phyloP scores from a whole-genome alignment of 1,140 invertebrate genomes.

The Zophobas morio region DNA sequence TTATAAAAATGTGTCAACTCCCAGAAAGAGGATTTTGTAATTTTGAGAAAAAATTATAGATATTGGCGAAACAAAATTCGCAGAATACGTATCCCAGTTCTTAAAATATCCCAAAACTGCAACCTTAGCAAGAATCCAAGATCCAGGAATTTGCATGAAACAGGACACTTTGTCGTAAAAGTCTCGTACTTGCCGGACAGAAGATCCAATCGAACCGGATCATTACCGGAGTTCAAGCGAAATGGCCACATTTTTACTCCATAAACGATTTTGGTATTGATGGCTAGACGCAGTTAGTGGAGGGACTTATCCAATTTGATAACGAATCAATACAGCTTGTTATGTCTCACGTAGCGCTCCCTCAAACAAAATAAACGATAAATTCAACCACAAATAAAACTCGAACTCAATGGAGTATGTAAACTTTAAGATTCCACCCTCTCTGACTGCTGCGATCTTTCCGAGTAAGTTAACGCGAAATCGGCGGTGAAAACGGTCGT shows the following conservation, averaged over 20 bases:
- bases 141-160: no score
- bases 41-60: no score
- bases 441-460: conserved; percentile 45
- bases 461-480: conserved; percentile 47
- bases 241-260: conserved; percentile 2
- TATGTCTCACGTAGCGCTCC: conserved; percentile 41
- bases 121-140: no score
- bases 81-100: no score
- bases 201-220: neutral
- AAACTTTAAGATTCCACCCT: conserved; percentile 50
- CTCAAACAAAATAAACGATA: conserved; percentile 35
- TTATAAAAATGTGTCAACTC: neutral
- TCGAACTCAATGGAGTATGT: conserved; percentile 47
- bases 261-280: conserved; percentile 21
- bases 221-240: neutral
- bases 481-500: conserved; percentile 49
- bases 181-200: no score
- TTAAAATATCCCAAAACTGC: no score
- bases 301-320: conserved; percentile 22
- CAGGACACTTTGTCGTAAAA: no score
- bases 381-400: conserved; percentile 45
- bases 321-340: conserved; percentile 38
- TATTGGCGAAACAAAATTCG: no score
- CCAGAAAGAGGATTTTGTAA: no score
- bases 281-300: neutral